These are phyloP conservation scores for Melanotaenia parkinsoni DNA, from an alignment of 2,797 vertebrate genomes.

Conservation along the genomic window DNA sequence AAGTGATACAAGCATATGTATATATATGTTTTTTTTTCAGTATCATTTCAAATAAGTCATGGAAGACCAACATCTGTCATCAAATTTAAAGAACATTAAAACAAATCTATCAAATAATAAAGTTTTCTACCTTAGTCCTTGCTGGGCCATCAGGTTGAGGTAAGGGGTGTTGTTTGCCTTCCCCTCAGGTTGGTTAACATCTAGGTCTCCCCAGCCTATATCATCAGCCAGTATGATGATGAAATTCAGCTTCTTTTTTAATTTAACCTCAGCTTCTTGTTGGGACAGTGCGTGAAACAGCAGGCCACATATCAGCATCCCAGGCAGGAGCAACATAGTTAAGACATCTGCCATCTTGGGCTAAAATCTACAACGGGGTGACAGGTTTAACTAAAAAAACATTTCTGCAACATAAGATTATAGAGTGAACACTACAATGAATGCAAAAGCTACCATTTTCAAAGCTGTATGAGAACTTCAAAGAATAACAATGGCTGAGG, in stretches of 20 bases:
- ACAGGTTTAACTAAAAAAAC: background rate
- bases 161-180: slow-evolving; percentile 84
- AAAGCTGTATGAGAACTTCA: background rate
- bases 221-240: slow-evolving; percentile 95
- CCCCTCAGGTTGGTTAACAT: slow-evolving; percentile 82
- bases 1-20: background rate
- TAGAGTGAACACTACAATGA: background rate
- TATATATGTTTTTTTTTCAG: background rate
- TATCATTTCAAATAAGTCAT: background rate
- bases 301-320: slow-evolving; percentile 69
- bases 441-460: background rate
- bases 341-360: slow-evolving; percentile 65
- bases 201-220: slow-evolving; percentile 96
- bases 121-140: slow-evolving; percentile 87
- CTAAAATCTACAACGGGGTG: slow-evolving; percentile 50
- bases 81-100: background rate
- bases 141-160: slow-evolving; percentile 86
- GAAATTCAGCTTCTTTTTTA: slow-evolving; percentile 84
- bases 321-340: slow-evolving; percentile 50
- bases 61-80: background rate
- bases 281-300: slow-evolving; percentile 56
- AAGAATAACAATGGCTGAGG: background rate
- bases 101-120: background rate
- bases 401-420: background rate
- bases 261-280: slow-evolving; percentile 8